These are phyloP conservation scores for Virgularia gustaviana DNA, from an alignment of 92 coral and sea anemone species.

Conservation along the genomic window DNA sequence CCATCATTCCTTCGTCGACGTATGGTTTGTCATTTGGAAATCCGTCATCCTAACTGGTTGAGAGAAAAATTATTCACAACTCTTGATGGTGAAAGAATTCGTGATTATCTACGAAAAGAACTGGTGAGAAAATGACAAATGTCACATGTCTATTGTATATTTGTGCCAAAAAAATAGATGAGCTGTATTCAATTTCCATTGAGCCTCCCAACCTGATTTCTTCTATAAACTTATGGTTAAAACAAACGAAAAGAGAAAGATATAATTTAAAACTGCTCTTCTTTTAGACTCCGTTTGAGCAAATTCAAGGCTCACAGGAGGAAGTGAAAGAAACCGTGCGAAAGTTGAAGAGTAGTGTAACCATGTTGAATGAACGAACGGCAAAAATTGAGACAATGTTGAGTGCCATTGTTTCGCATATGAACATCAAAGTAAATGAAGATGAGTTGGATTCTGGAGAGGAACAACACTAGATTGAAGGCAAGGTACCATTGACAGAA, in stretches of 20 bases:
- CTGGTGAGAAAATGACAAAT: constrained; percentile 44
- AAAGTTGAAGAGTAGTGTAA: constrained; percentile 54
- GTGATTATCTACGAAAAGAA: constrained; percentile 62
- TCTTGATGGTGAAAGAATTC: constrained; percentile 62
- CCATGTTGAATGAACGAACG: constrained; percentile 67
- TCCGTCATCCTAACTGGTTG: constrained; percentile 61
- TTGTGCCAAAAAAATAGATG: neutral
- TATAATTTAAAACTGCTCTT: too few species aligned
- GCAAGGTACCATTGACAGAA: too few species aligned
- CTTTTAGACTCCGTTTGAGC: constrained; percentile 70
- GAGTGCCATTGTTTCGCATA: constrained; percentile 67
- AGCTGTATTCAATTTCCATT: neutral
- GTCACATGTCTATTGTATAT: neutral
- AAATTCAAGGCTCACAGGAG: constrained; percentile 69
- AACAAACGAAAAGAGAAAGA: too few species aligned
- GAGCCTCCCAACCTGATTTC: too few species aligned
- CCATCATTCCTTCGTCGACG: constrained; percentile 68
- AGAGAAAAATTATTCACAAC: constrained; percentile 50
- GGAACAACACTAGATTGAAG: too few species aligned
- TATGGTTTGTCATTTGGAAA: constrained; percentile 49
- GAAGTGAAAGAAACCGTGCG: constrained; percentile 55
- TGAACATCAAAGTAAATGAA: constrained; percentile 73
- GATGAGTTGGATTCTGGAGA: constrained; percentile 72
- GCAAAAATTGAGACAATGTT: constrained; percentile 76
- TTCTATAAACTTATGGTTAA: too few species aligned